These are phyloP conservation scores for Metopolophium dirhodum DNA, from an alignment of 1,140 invertebrate species.

Conservation along the genomic window DNA sequence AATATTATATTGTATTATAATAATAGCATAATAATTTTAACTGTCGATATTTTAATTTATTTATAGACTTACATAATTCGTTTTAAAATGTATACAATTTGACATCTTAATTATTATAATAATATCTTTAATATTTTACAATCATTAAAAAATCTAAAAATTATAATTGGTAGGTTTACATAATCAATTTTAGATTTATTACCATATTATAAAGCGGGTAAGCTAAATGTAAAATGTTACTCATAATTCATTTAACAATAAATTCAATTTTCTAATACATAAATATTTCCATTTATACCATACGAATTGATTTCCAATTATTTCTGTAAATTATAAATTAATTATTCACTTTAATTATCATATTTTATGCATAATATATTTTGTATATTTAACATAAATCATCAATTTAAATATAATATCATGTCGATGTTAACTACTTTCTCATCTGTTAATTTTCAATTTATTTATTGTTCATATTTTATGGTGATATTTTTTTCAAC, in stretches of 20 bases:
- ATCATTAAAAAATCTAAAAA: background rate
- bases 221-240: background rate
- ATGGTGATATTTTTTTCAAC: background rate
- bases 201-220: background rate
- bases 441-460: too few relatives aligned
- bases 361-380: background rate
- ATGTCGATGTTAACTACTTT: too few relatives aligned
- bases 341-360: background rate
- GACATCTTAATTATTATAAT: background rate
- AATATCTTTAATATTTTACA: background rate
- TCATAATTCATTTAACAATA: background rate
- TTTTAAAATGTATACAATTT: background rate
- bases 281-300: background rate
- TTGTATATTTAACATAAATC: too few relatives aligned
- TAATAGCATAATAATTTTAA: background rate
- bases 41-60: background rate
- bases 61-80: background rate
- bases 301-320: background rate
- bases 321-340: background rate
- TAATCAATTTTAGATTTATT: background rate
- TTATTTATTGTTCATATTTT: background rate
- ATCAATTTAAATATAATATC: too few relatives aligned
- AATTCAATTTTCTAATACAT: background rate
- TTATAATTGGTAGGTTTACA: background rate
- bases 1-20: background rate